phyloP scores from a whole-genome alignment of 2,113 vertebrate genomes.

The Hippoglossus stenolepis region DNA sequence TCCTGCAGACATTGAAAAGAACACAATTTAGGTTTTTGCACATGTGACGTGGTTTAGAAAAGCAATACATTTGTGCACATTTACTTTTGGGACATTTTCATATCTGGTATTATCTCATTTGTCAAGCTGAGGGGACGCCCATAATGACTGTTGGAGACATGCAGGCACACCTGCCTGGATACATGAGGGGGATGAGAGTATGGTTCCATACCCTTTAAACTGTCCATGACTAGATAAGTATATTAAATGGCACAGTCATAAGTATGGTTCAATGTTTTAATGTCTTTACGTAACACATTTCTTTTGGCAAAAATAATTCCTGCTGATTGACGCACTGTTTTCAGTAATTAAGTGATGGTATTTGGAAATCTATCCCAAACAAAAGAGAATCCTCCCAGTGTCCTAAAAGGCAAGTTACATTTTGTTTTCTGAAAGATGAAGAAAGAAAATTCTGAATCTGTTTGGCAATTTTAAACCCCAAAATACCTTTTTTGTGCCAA shows the following conservation, averaged over 20 bases:
- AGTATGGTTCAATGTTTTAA: neutral
- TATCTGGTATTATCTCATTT: neutral
- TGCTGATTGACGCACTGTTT: neutral
- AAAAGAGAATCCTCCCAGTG: neutral
- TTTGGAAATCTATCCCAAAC: conserved; percentile 23
- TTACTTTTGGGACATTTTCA: neutral
- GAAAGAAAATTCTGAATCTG: conserved; percentile 38
- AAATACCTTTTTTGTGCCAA: conserved; percentile 35
- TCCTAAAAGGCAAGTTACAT: conserved; percentile 3
- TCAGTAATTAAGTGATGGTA: conserved; percentile 1
- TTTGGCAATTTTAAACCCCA: conserved; percentile 28
- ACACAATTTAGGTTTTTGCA: too few species aligned
- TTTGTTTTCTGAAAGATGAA: conserved; percentile 10
- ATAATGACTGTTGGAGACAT: neutral
- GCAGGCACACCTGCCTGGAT: neutral
- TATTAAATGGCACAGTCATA: neutral
- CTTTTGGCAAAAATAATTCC: neutral
- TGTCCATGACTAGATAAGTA: neutral
- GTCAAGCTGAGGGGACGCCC: neutral
- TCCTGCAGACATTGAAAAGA: conserved; percentile 24
- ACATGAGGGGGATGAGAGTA: neutral
- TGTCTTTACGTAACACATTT: neutral
- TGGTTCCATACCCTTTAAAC: neutral
- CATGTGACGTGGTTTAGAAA: too few species aligned
- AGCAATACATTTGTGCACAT: too few species aligned